Conservation (phyloP, 2,113 vertebrate genomes). For the Neodon shergylaensis region DNA sequence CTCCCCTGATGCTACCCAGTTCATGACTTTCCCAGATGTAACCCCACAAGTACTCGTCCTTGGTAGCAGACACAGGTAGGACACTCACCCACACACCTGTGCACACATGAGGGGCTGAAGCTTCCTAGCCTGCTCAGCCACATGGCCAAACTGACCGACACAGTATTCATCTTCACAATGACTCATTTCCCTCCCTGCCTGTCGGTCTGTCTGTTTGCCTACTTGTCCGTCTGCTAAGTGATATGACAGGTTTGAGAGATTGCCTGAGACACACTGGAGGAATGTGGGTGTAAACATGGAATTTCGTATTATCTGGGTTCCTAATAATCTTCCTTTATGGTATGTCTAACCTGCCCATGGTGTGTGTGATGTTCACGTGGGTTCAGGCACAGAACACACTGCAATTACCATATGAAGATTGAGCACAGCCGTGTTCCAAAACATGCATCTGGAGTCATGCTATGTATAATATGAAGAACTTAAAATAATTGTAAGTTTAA, state of each 20-base stretch:
- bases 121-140: background rate
- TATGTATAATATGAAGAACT: no score
- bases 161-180: rapidly evolving
- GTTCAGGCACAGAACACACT: background rate
- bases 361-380: rapidly evolving
- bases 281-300: rapidly evolving
- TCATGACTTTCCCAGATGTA: background rate
- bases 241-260: no score
- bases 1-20: background rate
- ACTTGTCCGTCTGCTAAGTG: no score
- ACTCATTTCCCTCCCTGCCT: rapidly evolving
- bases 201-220: background rate
- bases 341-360: rapidly evolving
- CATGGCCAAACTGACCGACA: no score
- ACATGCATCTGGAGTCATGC: background rate
- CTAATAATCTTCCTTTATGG: background rate
- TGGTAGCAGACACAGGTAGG: background rate
- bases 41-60: background rate
- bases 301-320: rapidly evolving
- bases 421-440: rapidly evolving
- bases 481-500: background rate
- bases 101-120: background rate
- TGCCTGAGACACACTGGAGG: background rate
- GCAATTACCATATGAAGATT: rapidly evolving
- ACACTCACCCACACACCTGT: rapidly evolving